phyloP scores from a whole-genome alignment of 2,888 invertebrate species.

The Apamea anceps region DNA sequence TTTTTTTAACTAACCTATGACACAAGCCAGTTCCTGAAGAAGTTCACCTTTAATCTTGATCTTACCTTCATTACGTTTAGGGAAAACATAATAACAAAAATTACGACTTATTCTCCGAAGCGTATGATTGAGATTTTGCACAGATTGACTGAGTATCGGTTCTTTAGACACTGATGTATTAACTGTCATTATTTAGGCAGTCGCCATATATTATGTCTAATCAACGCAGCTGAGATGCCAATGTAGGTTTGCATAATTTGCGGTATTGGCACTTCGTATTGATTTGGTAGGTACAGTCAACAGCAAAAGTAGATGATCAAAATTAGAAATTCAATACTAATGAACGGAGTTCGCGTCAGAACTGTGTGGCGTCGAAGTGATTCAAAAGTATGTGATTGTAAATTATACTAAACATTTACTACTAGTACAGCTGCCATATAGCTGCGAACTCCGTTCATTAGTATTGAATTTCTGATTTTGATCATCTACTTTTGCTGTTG shows the following conservation, averaged over 20 bases:
- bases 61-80: conserved; percentile 13
- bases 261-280: background rate
- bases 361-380: too few species aligned
- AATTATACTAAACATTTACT: too few species aligned
- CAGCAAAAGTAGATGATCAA: too few species aligned
- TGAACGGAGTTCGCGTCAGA: too few species aligned
- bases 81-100: conserved; percentile 18
- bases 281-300: background rate
- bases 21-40: too few species aligned
- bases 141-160: conserved; percentile 42
- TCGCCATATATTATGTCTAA: conserved; percentile 46
- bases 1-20: too few species aligned
- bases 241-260: conserved; percentile 22
- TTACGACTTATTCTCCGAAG: conserved; percentile 32
- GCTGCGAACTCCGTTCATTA: too few species aligned
- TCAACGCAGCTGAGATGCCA: conserved; percentile 25
- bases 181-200: conserved; percentile 39
- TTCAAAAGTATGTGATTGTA: too few species aligned
- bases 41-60: background rate
- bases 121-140: conserved; percentile 31
- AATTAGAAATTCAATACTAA: too few species aligned
- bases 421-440: too few species aligned
- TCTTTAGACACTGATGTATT: conserved; percentile 54
- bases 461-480: too few species aligned
- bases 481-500: too few species aligned